Base-by-base conservation (phyloP, 2,888 invertebrate genomes). In the Temnothorax ravouxi region DNA sequence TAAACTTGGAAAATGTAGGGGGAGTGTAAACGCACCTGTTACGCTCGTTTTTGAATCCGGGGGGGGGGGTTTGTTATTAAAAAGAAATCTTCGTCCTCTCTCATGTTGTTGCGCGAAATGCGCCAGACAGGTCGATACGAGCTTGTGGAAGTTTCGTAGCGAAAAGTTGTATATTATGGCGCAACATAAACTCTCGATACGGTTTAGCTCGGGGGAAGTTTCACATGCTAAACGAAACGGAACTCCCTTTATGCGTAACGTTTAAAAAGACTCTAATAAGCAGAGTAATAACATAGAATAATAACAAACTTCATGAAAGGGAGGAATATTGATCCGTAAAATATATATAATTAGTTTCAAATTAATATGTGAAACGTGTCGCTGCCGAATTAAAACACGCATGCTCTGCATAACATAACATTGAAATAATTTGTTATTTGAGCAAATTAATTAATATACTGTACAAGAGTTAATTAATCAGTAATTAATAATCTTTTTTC, bases 261-360 rank as follows among this genome's bases (percentile, higher is more conserved):
- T 44, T 77, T 69, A n/a, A 21, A 56, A 71, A 54, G 77, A 71
- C 29, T 54, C n/a, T 59, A 80, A 59, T 80, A 77, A 80, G 25
- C 77, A 25, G 15, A 62, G 25, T 11, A 77, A 34, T 34, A 34
- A 25, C 38, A 21, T 15, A 21, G 2, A 56, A 18, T 29, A 29
- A 47, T 15, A 18, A 47, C 3, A 6, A 59, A 34, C 6, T 71
- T 25, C 2, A 4, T 34, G 8, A 34, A 71, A 29, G 5, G 25
- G 3, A 29, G 18, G 15, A 34, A 77, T 67, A 69, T 56, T 34
- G 47, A 76, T 64, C 8, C 18, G 3, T n/a, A 21, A 21, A 21
- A 13, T 9, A 13, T 9, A 50, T 21, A 64, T 56, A 74, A 54
- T 21, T 25, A 38, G 8, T 25, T 54, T 25, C 5, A n/a, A 56